Conservation (phyloP, 2,888 invertebrate species). For the Tortrix viridana region DNA sequence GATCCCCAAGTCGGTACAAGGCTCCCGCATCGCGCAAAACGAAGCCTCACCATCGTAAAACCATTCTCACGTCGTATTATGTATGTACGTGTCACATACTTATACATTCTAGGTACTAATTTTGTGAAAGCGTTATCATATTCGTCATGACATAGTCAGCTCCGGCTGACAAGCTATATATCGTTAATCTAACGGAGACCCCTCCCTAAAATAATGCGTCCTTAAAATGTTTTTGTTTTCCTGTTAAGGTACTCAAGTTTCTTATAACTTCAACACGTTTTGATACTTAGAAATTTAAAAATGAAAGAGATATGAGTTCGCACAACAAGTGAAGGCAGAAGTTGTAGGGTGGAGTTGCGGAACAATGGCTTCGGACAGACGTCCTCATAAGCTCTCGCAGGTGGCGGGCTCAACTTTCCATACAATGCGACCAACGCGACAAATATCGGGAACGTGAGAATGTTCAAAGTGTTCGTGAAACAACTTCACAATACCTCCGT, state of each 20-base stretch:
- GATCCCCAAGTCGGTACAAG: constrained; percentile 28
- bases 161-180: constrained; percentile 2
- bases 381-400: constrained; percentile 67
- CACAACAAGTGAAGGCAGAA: constrained; percentile 60
- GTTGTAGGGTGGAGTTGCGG: constrained; percentile 54
- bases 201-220: constrained; percentile 1
- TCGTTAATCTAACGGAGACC: constrained; percentile 4
- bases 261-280: constrained; percentile 42
- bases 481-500: constrained; percentile 41
- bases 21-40: constrained; percentile 24
- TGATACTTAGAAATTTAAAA: constrained; percentile 52
- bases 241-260: constrained; percentile 40
- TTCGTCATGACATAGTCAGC: constrained; percentile 3
- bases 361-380: constrained; percentile 59
- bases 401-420: constrained; percentile 59
- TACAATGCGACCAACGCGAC: constrained; percentile 54
- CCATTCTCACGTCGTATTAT: constrained; percentile 3
- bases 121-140: constrained; percentile 22
- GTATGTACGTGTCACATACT: constrained; percentile 2
- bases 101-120: constrained; percentile 25
- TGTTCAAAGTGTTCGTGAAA: constrained; percentile 48
- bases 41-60: constrained; percentile 1
- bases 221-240: constrained; percentile 39
- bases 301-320: constrained; percentile 47
- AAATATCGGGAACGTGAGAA: constrained; percentile 58